Evolutionary conservation across 30 jellyfish, hydroid and myxozoan genomes (phyloP).

Genomic region (Pelagia noctiluca): DNA sequence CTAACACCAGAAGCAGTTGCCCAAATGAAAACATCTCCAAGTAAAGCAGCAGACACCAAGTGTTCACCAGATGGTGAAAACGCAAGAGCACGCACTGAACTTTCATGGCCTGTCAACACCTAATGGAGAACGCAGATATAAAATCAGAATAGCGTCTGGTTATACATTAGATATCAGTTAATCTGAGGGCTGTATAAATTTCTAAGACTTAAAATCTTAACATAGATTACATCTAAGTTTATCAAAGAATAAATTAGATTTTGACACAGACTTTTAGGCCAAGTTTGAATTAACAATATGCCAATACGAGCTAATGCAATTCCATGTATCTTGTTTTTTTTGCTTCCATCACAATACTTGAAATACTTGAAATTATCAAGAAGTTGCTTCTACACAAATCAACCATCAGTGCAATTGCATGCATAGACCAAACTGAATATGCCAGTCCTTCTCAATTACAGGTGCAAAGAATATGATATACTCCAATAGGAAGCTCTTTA

Average conservation of each 20-base stretch:
- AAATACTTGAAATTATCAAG: background rate
- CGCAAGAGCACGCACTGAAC: constrained; percentile 82
- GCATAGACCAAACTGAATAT: no score
- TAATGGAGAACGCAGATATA: background rate
- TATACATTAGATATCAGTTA: background rate
- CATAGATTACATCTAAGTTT: no score
- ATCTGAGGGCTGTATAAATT: no score
- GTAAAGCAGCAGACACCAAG: constrained; percentile 78
- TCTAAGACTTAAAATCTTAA: no score
- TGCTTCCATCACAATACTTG: constrained; percentile 37
- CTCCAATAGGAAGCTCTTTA: no score
- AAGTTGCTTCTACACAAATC: constrained; percentile 60
- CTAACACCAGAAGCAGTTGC: constrained; percentile 61
- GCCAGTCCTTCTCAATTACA: no score
- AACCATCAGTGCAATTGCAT: constrained; percentile 62
- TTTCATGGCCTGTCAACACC: constrained; percentile 87
- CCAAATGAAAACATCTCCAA: constrained; percentile 82
- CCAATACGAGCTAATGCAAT: no score
- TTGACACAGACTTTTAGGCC: no score
- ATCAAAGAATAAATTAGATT: no score
- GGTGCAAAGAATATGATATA: no score
- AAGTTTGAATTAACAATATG: no score
- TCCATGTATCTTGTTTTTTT: no score
- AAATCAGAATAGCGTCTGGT: background rate
- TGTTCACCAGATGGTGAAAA: constrained; percentile 85